Base-by-base conservation (phyloP, 2,888 invertebrate genomes). In the Perithous albicinctus region DNA sequence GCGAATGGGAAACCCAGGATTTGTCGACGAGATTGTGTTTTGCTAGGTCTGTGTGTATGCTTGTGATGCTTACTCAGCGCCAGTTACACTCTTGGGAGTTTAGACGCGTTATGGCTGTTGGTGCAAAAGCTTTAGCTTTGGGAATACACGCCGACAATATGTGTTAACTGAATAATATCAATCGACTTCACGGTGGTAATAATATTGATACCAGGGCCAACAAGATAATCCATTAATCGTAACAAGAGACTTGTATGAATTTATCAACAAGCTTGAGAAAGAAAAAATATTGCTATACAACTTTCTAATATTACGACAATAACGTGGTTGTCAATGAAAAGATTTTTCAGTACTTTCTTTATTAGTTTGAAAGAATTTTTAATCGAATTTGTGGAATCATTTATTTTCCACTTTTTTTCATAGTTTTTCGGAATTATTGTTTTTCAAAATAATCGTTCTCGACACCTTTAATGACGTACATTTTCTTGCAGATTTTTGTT, bases 21-120 rank as follows among this genome's bases (percentile, higher is more conserved):
- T 79, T 63, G 26, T 48, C 35, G 51, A 32, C 26, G 70, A 64
- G 43, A 70, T 76, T 76, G 72, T 70, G 46, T 70, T 75, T 56
- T 32, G 64, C 51, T 7, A 10, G 64, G 46, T 59, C 15, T 64
- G 10, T 41, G n/a, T n/a, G n/a, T n/a, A n/a, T n/a, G n/a, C n/a
- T n/a, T n/a, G n/a, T n/a, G n/a, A 20, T 43, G 77, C 51, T 73
- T 48, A 46, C 18, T 54, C n/a, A 10, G 38, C 29, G 63, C 56
- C n/a, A 48, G 48, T 18, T 59, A 48, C 8, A 32, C 43, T 64
- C 54, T 32, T 46, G 64, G 46, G 64, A 72, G 26, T 70, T n/a
- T 43, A 23, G 54, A 64, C n/a, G 56, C 64, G 70, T 72, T 48
- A 54, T 78, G 54, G 41, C 18, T 61, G 38, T 46, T 18, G 26